Conservation (phyloP, 2,888 invertebrate species). For the Spodoptera exigua region DNA sequence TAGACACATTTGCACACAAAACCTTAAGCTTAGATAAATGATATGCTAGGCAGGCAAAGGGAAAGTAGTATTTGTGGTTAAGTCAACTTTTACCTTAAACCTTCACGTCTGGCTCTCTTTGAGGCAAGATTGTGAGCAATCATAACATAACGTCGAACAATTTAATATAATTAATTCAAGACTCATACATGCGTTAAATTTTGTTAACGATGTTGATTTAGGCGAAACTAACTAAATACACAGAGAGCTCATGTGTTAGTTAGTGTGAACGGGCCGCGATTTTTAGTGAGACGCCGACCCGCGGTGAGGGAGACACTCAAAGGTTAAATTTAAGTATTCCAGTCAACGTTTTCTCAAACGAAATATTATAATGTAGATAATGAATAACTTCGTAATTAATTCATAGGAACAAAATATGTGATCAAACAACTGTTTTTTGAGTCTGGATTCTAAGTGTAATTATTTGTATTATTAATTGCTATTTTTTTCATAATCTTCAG, state of each 20-base stretch:
- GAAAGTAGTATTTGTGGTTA: neutral
- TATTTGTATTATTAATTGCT: too few relatives aligned
- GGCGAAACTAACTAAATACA: conserved; percentile 50
- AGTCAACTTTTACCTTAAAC: conserved; percentile 10
- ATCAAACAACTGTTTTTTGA: too few relatives aligned
- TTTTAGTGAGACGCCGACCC: conserved; percentile 13
- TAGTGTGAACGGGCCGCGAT: conserved; percentile 7
- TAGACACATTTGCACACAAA: too few relatives aligned
- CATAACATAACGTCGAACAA: conserved; percentile 45
- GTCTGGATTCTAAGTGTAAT: too few relatives aligned
- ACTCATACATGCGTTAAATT: conserved; percentile 50
- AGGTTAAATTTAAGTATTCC: neutral
- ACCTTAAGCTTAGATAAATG: too few relatives aligned
- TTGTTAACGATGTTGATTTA: conserved; percentile 55
- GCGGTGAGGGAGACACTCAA: neutral
- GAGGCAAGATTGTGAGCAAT: conserved; percentile 30
- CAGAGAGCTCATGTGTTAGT: conserved; percentile 31
- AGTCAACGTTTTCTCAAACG: neutral
- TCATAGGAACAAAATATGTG: too few relatives aligned
- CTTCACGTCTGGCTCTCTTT: conserved; percentile 4
- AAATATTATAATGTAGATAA: too few relatives aligned
- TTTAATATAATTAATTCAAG: conserved; percentile 54
- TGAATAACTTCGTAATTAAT: too few relatives aligned
- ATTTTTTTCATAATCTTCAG: too few relatives aligned
- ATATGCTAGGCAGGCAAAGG: too few relatives aligned